phyloP scores from a whole-genome alignment of 2,113 vertebrate genomes.

The Varanus komodoensis region DNA sequence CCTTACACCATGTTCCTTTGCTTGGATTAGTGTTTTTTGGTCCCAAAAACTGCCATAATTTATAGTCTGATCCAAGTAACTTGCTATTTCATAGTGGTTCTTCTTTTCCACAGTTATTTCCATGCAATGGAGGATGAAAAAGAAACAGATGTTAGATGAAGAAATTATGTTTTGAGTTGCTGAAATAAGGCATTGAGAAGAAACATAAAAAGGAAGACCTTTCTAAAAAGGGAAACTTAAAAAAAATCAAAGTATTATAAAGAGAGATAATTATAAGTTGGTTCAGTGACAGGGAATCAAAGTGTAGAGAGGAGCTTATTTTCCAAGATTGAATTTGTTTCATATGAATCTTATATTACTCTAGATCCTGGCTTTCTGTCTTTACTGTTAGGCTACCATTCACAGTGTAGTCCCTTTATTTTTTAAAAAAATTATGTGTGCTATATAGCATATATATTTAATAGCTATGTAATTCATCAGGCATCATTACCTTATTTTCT shows the following conservation, averaged over 20 bases:
- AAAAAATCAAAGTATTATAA: not conserved
- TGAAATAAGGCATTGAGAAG: slow-evolving; percentile 52
- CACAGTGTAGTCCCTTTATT: not conserved
- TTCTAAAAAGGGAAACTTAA: not conserved
- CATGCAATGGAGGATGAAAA: slow-evolving; percentile 53
- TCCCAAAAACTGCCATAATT: slow-evolving; percentile 59
- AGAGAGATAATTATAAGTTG: not conserved
- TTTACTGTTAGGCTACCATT: not conserved
- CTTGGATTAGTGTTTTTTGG: slow-evolving; percentile 59
- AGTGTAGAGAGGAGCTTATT: not conserved
- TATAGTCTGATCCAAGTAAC: slow-evolving; percentile 52
- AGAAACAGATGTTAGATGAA: slow-evolving; percentile 63
- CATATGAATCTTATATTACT: not conserved
- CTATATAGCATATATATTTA: not conserved
- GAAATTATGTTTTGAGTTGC: slow-evolving; percentile 52
- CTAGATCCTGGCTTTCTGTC: not conserved
- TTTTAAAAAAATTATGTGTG: not conserved
- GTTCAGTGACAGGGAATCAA: not conserved
- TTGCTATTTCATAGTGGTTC: slow-evolving; percentile 65
- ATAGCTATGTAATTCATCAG: no score
- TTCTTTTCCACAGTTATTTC: slow-evolving; percentile 69
- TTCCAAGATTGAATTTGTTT: not conserved
- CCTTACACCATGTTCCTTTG: slow-evolving; percentile 49
- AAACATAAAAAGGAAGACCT: not conserved
- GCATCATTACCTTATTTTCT: not conserved